Evolutionary conservation across 1,140 invertebrate species (phyloP).

Genomic region (Polypedilum pembai): DNA sequence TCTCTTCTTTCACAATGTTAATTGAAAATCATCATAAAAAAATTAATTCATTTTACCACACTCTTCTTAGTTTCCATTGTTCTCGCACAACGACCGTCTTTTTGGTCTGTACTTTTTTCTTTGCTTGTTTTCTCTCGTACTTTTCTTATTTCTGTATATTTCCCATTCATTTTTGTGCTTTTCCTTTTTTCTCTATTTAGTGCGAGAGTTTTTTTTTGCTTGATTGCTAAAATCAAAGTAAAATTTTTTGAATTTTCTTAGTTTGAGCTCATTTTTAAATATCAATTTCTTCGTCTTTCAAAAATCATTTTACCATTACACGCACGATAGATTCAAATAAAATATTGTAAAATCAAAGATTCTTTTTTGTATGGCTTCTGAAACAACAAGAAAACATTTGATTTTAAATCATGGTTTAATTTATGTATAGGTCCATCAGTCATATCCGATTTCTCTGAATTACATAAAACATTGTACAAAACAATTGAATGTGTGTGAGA

Average conservation of each 20-base stretch:
- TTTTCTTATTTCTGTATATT: not conserved
- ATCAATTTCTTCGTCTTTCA: not conserved
- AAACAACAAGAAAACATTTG: not conserved
- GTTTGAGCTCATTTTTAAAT: not conserved
- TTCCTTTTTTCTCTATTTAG: not conserved
- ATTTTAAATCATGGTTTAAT: conserved; percentile 20
- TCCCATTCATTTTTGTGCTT: not conserved
- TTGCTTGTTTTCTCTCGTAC: not conserved
- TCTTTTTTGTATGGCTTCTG: not conserved
- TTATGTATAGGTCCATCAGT: not conserved
- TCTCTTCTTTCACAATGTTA: not conserved
- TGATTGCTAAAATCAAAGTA: too few species aligned
- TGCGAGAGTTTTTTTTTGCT: too few species aligned
- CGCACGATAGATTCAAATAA: conserved; percentile 1
- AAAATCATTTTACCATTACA: not conserved
- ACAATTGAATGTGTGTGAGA: conserved; percentile 3
- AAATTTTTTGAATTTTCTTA: too few species aligned
- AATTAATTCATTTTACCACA: conserved; percentile 28
- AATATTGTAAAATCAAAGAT: not conserved
- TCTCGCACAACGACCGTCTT: conserved; percentile 14
- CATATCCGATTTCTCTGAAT: conserved; percentile 7
- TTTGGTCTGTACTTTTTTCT: conserved; percentile 13
- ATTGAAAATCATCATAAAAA: conserved; percentile 27
- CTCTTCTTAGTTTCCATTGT: conserved; percentile 13
- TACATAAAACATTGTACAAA: conserved; percentile 5